These are phyloP conservation scores for Nymphalis polychloros DNA, from an alignment of 2,888 invertebrate species.

Conservation along the genomic window DNA sequence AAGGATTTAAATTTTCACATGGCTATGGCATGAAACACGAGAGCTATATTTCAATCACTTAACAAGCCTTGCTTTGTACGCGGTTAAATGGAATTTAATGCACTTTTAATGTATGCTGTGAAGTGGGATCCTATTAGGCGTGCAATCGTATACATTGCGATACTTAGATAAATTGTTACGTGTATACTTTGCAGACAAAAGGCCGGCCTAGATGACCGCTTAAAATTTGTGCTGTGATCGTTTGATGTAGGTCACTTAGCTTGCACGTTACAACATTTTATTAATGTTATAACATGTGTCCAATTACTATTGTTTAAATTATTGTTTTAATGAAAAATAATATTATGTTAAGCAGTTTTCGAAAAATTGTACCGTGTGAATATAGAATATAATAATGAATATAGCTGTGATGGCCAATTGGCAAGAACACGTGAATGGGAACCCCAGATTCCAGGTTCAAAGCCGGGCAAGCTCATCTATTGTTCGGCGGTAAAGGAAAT, in stretches of 20 bases:
- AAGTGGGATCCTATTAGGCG: constrained; percentile 64
- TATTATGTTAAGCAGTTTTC: neutral
- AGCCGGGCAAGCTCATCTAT: too few species aligned
- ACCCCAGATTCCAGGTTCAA: too few species aligned
- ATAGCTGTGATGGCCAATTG: too few species aligned
- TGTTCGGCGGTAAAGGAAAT: too few species aligned
- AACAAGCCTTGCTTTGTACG: constrained; percentile 55
- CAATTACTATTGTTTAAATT: constrained; percentile 29
- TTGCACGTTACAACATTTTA: constrained; percentile 31
- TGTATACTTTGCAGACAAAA: constrained; percentile 26
- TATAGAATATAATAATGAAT: too few species aligned
- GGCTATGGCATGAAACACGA: constrained; percentile 53
- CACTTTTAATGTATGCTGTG: constrained; percentile 72
- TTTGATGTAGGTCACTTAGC: constrained; percentile 56
- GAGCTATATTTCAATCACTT: constrained; percentile 61
- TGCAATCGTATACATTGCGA: constrained; percentile 46
- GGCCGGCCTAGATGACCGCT: constrained; percentile 32
- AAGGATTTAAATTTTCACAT: constrained; percentile 49
- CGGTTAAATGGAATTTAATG: constrained; percentile 74
- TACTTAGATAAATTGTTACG: constrained; percentile 35
- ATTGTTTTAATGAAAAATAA: neutral
- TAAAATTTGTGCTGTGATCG: constrained; percentile 41
- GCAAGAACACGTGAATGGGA: too few species aligned
- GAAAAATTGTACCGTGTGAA: neutral
- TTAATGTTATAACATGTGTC: constrained; percentile 23